Percentiles rank a stretch among this genome's conserved stretches.
These are phyloP conservation scores for Venustoraphidia nigricollis DNA, from an alignment of 2,888 invertebrate species.

Conservation along the genomic window DNA sequence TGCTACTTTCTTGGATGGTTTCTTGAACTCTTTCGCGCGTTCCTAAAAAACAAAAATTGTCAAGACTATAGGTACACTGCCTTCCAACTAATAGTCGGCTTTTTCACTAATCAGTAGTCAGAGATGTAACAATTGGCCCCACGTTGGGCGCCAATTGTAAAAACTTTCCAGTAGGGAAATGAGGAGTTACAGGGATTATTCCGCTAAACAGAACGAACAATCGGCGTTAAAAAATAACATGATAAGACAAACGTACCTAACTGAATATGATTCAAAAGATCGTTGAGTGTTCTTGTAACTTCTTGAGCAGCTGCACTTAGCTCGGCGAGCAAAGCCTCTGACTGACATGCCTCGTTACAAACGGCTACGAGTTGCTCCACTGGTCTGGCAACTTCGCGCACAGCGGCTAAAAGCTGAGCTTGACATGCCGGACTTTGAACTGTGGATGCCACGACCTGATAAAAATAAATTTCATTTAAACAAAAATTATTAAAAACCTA, in stretches of 20 bases:
- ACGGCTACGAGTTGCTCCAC: slow-evolving; percentile 79
- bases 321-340: slow-evolving; percentile 51
- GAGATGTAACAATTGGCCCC: neutral
- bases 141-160: neutral
- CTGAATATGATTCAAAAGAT: slow-evolving; percentile 81
- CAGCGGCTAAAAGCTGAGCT: slow-evolving; percentile 82
- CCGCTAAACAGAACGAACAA: neutral
- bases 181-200: too few species aligned
- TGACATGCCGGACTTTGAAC: slow-evolving; percentile 69
- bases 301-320: slow-evolving; percentile 73
- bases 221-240: neutral
- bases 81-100: too few species aligned
- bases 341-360: slow-evolving; percentile 58
- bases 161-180: too few species aligned
- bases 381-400: slow-evolving; percentile 81
- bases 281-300: slow-evolving; percentile 76
- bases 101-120: too few species aligned
- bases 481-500: too few species aligned
- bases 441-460: slow-evolving; percentile 67
- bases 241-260: slow-evolving; percentile 30
- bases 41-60: slow-evolving; percentile 21
- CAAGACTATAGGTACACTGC: too few species aligned
- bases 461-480: too few species aligned
- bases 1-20: slow-evolving; percentile 58
- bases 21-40: slow-evolving; percentile 46